phyloP scores from a whole-genome alignment of 2,888 invertebrate species.

The Eurois occulta region DNA sequence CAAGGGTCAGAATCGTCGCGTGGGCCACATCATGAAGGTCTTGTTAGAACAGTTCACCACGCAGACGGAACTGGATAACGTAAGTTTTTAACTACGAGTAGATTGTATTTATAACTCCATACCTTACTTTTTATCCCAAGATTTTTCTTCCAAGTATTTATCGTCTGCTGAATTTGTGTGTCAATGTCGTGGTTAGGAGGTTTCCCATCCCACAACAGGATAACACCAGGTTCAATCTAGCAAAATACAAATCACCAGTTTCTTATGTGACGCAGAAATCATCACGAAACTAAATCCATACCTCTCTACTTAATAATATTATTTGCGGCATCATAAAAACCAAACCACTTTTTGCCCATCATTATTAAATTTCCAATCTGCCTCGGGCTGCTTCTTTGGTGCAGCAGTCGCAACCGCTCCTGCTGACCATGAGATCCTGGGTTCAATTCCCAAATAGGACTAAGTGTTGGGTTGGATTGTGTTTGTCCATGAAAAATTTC shows the following conservation, averaged over 20 bases:
- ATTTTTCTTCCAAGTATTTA: neutral
- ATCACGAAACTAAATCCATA: neutral
- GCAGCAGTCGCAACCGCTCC: neutral
- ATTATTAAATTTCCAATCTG: neutral
- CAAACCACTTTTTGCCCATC: neutral
- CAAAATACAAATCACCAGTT: neutral
- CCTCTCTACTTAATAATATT: neutral
- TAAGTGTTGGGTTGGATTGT: neutral
- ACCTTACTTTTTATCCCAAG: neutral
- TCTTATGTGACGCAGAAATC: neutral
- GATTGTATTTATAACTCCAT: neutral
- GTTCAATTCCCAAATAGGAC: neutral
- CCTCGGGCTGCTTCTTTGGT: neutral
- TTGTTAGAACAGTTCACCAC: constrained; percentile 83
- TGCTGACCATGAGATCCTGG: neutral
- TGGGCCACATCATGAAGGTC: constrained; percentile 77
- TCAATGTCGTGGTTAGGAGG: neutral
- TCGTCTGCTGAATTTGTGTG: neutral
- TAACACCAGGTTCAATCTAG: neutral
- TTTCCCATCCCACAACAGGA: neutral
- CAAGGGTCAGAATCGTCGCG: constrained; percentile 75
- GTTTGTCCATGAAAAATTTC: neutral
- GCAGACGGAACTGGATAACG: constrained; percentile 82
- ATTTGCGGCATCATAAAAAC: neutral
- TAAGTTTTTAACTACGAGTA: constrained; percentile 68